phyloP scores from a whole-genome alignment of 2,113 vertebrate genomes.

The Rhabdomys dilectus region DNA sequence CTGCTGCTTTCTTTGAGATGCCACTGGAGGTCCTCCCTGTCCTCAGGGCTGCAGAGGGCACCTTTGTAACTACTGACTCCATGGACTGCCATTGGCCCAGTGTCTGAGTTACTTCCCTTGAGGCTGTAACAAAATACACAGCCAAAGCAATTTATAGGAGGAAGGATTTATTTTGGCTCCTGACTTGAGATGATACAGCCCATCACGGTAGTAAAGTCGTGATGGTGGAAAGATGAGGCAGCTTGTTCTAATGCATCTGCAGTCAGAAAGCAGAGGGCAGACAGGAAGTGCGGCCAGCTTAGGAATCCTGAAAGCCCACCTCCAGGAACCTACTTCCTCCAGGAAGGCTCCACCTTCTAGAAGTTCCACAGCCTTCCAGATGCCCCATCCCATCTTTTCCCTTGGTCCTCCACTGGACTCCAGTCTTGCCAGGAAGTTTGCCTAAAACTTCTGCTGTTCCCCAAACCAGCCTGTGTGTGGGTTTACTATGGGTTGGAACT shows the following conservation, averaged over 20 bases:
- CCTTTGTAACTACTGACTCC: neutral
- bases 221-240: too few species aligned
- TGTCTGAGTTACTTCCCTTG: neutral
- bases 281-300: neutral
- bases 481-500: neutral
- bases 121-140: neutral
- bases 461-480: accelerated
- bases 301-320: neutral
- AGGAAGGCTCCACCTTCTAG: neutral
- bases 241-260: neutral
- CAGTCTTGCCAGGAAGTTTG: accelerated
- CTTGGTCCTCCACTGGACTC: neutral
- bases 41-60: accelerated
- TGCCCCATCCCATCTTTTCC: neutral
- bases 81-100: neutral
- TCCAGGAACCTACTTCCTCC: neutral
- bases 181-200: too few species aligned
- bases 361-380: neutral
- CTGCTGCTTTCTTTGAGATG: neutral
- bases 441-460: neutral
- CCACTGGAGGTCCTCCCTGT: neutral
- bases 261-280: neutral
- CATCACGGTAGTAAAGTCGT: neutral
- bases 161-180: neutral
- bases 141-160: neutral